Percentiles rank a stretch among this genome's conserved stretches.
Evolutionary conservation across 2,888 invertebrate genomes (phyloP).

Genomic region (Drosophila borealis): DNA sequence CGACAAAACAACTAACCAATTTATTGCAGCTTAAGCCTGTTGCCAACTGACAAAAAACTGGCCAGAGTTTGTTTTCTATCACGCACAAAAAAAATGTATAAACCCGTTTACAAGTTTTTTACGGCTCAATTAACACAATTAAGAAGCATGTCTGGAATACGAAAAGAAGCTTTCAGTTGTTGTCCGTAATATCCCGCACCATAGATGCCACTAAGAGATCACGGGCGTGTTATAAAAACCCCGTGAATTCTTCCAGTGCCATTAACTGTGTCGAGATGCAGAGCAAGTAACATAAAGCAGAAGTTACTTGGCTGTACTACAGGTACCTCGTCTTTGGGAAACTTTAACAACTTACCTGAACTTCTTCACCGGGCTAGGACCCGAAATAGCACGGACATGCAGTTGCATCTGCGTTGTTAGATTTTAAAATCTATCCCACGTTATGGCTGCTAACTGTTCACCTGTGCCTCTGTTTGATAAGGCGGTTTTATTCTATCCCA

Average conservation of each 20-base stretch:
- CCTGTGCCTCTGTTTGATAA: conserved; percentile 53
- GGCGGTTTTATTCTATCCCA: conserved; percentile 71
- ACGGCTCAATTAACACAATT: conserved; percentile 62
- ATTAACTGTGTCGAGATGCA: conserved; percentile 86
- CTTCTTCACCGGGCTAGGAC: conserved; percentile 13
- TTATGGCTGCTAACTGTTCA: conserved; percentile 36
- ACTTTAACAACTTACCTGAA: conserved; percentile 30
- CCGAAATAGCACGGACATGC: neutral
- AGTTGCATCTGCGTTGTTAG: conserved; percentile 21
- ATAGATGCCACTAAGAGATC: conserved; percentile 86
- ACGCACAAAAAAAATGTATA: conserved; percentile 31
- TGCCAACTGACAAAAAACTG: conserved; percentile 49
- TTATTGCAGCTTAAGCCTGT: conserved; percentile 64
- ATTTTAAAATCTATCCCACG: conserved; percentile 49
- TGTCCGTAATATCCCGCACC: conserved; percentile 81
- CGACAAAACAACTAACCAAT: conserved; percentile 46
- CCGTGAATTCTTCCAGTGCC: conserved; percentile 89
- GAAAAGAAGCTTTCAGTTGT: conserved; percentile 16
- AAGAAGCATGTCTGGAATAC: conserved; percentile 19
- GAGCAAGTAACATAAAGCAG: conserved; percentile 25
- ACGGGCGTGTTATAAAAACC: conserved; percentile 85
- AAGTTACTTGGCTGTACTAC: conserved; percentile 12
- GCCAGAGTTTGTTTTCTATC: conserved; percentile 30
- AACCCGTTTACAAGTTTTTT: conserved; percentile 29
- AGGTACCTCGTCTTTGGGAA: conserved; percentile 24